These are phyloP conservation scores for Psilopsiagon aymara DNA, from an alignment of 2,113 vertebrate species.

Conservation along the genomic window DNA sequence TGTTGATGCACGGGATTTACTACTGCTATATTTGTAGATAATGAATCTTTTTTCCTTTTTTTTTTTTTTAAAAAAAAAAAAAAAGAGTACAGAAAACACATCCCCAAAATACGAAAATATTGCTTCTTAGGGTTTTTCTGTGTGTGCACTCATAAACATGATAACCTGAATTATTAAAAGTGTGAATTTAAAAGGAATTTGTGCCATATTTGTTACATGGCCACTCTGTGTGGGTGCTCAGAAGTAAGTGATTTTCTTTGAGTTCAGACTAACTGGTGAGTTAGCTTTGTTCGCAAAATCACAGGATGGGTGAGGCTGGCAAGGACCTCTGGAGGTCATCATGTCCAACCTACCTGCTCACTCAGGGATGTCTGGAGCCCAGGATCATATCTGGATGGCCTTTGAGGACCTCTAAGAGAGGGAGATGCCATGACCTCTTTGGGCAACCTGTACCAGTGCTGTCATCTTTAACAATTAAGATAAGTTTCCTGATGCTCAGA, in stretches of 20 bases:
- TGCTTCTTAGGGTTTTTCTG: background rate
- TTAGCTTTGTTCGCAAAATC: background rate
- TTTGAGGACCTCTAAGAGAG: background rate
- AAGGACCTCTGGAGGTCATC: background rate
- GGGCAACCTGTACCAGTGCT: background rate
- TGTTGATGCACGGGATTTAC: background rate
- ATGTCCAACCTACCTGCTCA: background rate
- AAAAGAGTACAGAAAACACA: background rate
- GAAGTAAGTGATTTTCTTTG: background rate
- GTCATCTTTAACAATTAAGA: background rate
- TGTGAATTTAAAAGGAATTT: slow-evolving; percentile 38
- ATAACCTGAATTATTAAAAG: background rate
- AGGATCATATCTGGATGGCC: background rate
- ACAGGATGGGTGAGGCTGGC: background rate
- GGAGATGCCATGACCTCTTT: background rate
- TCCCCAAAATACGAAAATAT: background rate
- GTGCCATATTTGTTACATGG: background rate
- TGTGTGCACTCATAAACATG: background rate
- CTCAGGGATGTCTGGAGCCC: background rate
- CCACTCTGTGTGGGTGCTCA: background rate
- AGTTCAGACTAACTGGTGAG: background rate
- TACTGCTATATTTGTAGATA: background rate
- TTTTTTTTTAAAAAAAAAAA: background rate
- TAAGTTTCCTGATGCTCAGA: background rate
- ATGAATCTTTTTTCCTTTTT: background rate